Evolutionary conservation across 2,113 vertebrate species (phyloP).

Genomic region (Oryzias celebensis): DNA sequence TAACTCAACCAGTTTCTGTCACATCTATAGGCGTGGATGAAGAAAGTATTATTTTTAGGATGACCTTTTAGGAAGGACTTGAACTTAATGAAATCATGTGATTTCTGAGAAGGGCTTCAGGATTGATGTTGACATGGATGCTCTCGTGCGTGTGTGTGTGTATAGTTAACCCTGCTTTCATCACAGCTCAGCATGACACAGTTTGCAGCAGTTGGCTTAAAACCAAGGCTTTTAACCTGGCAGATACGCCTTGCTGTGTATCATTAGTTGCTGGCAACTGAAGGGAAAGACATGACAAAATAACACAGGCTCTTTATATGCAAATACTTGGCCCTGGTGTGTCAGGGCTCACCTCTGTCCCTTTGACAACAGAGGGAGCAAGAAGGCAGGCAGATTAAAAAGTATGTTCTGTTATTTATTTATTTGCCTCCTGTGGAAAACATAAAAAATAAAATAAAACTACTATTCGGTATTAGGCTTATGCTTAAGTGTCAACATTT

Average conservation of each 20-base stretch:
- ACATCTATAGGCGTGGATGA: too few species aligned
- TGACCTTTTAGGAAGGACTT: too few species aligned
- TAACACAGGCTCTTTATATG: constrained; percentile 61
- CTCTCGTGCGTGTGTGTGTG: neutral
- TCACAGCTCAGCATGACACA: constrained; percentile 28
- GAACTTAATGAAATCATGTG: neutral
- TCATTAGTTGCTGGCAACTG: constrained; percentile 52
- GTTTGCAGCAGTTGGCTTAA: constrained; percentile 42
- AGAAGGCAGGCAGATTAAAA: constrained; percentile 37
- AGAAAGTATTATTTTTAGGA: too few species aligned
- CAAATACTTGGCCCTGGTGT: constrained; percentile 64
- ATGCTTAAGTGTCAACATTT: neutral
- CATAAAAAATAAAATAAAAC: neutral
- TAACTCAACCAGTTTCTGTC: too few species aligned
- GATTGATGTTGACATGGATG: neutral
- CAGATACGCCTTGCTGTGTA: constrained; percentile 48
- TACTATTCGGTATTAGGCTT: too few species aligned
- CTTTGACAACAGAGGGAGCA: constrained; percentile 59
- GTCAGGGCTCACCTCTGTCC: constrained; percentile 70
- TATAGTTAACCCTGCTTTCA: constrained; percentile 8
- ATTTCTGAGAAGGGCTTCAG: neutral
- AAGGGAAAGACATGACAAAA: constrained; percentile 41
- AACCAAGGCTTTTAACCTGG: constrained; percentile 58
- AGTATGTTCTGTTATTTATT: constrained; percentile 6
- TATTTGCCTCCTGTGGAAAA: constrained; percentile 28